A percentile compares a stretch with the other conserved stretches of the same genome.
These are phyloP conservation scores for Ischnus inquisitorius DNA, from an alignment of 2,888 invertebrate species.

Conservation along the genomic window DNA sequence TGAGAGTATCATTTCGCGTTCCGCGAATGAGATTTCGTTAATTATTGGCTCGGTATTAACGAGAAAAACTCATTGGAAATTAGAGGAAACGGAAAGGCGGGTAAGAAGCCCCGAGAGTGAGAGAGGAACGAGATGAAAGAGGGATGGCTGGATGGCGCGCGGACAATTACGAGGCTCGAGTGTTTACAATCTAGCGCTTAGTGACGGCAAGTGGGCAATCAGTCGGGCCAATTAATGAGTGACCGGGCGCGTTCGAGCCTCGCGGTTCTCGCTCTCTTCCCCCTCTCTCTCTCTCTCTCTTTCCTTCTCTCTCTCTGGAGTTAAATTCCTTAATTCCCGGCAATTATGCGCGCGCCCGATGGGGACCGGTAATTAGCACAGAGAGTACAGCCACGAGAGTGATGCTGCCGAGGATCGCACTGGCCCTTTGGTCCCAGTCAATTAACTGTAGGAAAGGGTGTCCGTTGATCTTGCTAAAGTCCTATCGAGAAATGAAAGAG, in stretches of 20 bases:
- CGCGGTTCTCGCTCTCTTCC: constrained; percentile 63
- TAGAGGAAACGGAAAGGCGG: constrained; percentile 17
- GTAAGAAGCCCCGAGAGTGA: not conserved
- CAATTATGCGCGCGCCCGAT: constrained; percentile 77
- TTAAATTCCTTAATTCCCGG: constrained; percentile 80
- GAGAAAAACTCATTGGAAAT: constrained; percentile 29
- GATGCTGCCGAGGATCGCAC: constrained; percentile 33
- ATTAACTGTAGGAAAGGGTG: constrained; percentile 21
- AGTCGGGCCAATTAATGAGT: constrained; percentile 80
- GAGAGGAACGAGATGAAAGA: constrained; percentile 42
- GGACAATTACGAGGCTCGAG: constrained; percentile 79
- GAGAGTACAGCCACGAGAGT: constrained; percentile 40
- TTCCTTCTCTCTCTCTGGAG: not conserved
- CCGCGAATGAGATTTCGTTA: constrained; percentile 73
- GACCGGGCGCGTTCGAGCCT: constrained; percentile 62
- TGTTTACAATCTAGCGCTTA: constrained; percentile 81
- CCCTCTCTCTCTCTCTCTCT: constrained; percentile 6
- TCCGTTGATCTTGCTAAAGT: not conserved
- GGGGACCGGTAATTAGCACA: constrained; percentile 67
- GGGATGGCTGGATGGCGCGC: constrained; percentile 67
- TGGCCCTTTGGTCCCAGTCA: constrained; percentile 47
- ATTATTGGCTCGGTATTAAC: constrained; percentile 66
- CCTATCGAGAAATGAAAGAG: not conserved
- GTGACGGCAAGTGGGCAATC: constrained; percentile 78
- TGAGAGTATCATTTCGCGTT: constrained; percentile 16